Conservation (phyloP, 2,797 vertebrate genomes). For the Oophaga sylvatica region DNA sequence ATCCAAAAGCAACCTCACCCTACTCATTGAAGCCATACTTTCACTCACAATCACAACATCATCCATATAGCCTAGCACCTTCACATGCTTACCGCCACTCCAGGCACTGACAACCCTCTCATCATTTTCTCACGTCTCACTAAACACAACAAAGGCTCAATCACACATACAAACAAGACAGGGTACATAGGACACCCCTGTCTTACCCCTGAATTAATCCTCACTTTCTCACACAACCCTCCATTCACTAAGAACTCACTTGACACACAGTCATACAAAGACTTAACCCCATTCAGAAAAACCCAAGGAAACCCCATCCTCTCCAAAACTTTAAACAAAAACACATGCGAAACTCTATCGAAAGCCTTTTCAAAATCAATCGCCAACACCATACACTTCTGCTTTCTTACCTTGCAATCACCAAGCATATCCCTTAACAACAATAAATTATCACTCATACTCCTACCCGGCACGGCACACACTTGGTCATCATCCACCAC, state of each 20-base stretch:
- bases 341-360: no score
- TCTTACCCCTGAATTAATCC: background rate
- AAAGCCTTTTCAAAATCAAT: no score
- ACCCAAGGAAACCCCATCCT: background rate
- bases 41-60: background rate
- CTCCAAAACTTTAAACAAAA: background rate
- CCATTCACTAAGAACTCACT: background rate
- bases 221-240: background rate
- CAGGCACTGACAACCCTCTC: no score
- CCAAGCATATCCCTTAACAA: no score
- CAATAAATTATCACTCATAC: no score
- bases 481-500: no score
- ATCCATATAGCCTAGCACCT: background rate
- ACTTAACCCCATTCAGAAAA: background rate
- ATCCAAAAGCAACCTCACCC: background rate
- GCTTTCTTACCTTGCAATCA: no score
- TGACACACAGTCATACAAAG: background rate
- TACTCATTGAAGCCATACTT: background rate
- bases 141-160: no score
- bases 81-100: background rate
- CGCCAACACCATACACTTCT: no score
- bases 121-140: no score
- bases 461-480: no score
- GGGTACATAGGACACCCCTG: background rate
- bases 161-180: no score